Percentiles rank a stretch among this genome's conserved stretches.
phyloP scores from a whole-genome alignment of 2,797 vertebrate genomes.

The Anguilla obscura region DNA sequence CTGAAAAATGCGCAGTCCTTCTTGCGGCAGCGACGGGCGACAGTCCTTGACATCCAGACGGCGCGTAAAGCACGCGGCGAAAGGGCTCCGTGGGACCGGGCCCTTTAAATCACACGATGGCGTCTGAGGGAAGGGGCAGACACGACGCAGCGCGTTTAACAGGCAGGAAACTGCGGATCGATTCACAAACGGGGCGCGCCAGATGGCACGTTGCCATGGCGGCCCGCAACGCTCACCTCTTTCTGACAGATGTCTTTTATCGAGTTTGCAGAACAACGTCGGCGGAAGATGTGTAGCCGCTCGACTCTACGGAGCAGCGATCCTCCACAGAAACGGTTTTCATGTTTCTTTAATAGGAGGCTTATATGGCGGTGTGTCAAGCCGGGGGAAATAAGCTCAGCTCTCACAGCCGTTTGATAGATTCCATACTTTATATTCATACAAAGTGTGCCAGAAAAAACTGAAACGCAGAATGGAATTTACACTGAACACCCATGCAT shows the following conservation, averaged over 20 bases:
- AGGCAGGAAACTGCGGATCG: not conserved
- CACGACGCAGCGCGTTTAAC: not conserved
- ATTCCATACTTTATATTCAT: constrained; percentile 14
- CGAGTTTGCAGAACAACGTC: not conserved
- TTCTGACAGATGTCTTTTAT: not conserved
- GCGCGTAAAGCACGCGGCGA: not conserved
- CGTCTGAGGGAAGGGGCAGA: too few species aligned
- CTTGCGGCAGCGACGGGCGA: too few species aligned
- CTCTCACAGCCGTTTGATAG: not conserved
- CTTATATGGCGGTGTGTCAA: not conserved
- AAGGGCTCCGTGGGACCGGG: not conserved
- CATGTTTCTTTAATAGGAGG: constrained; percentile 21
- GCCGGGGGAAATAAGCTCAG: not conserved
- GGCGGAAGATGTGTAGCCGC: not conserved
- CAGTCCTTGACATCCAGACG: not conserved
- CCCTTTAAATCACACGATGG: not conserved
- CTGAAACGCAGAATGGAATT: not conserved
- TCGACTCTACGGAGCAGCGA: not conserved
- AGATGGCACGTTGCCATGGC: not conserved
- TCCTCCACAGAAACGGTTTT: not conserved
- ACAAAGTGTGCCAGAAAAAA: not conserved
- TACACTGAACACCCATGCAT: not conserved
- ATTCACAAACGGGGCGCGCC: not conserved
- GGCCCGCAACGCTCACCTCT: not conserved
- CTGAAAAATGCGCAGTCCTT: not conserved